Base-by-base conservation (phyloP, 2,113 vertebrate species). In the Tiliqua scincoides region DNA sequence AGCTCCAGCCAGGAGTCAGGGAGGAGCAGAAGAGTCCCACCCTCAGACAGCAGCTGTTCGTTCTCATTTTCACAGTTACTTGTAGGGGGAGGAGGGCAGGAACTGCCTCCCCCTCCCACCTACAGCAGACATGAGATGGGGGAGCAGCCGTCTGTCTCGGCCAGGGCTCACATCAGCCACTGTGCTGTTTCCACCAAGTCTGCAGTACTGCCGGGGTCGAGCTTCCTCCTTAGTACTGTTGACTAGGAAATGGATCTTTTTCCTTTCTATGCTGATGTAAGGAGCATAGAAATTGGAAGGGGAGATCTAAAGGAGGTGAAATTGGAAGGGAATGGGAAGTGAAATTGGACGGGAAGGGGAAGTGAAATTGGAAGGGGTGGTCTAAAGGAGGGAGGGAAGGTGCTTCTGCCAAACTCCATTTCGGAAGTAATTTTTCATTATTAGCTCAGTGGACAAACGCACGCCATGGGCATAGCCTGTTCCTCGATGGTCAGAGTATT, bases 21-120 rank as follows among this genome's bases (percentile, higher is more conserved):
- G 32, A 73, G 70, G 37, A 73, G 73, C 70, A 86, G 78, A 73
- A 81, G 77, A 54, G 70, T 54, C 32, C 71, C 62, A 52, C 74
- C 59, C 48, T 30, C 68, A 86, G 68, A 54, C 59, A 54, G 78
- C 85, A 86, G 85, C 85, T 86, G 85, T 81, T 63, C 59, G 78
- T 80, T 59, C 80, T 79, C 37, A 81, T 86, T 86, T 81, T 8
- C n/a, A 81, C 23, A 54, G n/a, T 52, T 18, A 30, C 6, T 52
- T 73, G 59, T 20, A 14, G 78, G 74, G 70, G 73, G 59, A 71
- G 74, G 52, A 30, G 70, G 68, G 54, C n/a, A 54, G 14, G 35
- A 7, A 54, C 59, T 65, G 59, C 6, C 30, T 23, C 37, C 27
- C 12, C 23, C 74, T 86, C 59, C n/a, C 70, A 81, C 78, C 70